These are phyloP conservation scores for Lochmaea capreae DNA, from an alignment of 2,888 invertebrate genomes.

Conservation along the genomic window DNA sequence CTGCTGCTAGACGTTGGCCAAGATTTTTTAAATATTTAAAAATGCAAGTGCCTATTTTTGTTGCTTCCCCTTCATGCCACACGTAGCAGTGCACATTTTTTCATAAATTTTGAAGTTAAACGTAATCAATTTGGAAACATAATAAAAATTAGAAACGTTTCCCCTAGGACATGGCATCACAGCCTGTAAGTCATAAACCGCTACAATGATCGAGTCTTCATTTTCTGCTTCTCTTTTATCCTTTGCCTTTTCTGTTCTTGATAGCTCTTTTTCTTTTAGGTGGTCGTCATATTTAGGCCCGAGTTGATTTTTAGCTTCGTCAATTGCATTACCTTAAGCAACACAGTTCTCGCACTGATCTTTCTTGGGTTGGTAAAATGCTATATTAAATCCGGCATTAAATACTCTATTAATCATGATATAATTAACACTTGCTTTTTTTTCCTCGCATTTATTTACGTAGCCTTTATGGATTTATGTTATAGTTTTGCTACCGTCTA, in stretches of 20 bases:
- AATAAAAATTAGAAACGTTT: conserved; percentile 36
- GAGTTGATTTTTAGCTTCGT: background rate
- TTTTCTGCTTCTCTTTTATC: background rate
- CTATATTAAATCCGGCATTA: no score
- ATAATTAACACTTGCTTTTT: no score
- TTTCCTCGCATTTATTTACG: background rate
- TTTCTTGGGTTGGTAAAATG: no score
- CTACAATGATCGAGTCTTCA: background rate
- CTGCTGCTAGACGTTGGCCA: conserved; percentile 12
- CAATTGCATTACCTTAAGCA: background rate
- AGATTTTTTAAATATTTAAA: conserved; percentile 25
- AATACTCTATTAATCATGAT: no score
- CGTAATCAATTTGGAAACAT: conserved; percentile 34
- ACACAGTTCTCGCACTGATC: no score
- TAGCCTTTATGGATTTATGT: background rate
- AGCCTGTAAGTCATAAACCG: conserved; percentile 21
- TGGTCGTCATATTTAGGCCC: background rate
- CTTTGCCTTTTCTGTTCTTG: background rate
- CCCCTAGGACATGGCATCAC: conserved; percentile 31
- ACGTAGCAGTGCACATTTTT: conserved; percentile 27
- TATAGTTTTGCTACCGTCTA: background rate
- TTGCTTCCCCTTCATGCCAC: conserved; percentile 6
- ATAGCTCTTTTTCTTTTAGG: background rate
- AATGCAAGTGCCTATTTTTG: conserved; percentile 37
- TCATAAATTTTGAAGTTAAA: conserved; percentile 42